Percentiles rank a stretch among this genome's conserved stretches.
phyloP scores from a whole-genome alignment of 2,797 vertebrate species.

The Macroramphosus scolopax region DNA sequence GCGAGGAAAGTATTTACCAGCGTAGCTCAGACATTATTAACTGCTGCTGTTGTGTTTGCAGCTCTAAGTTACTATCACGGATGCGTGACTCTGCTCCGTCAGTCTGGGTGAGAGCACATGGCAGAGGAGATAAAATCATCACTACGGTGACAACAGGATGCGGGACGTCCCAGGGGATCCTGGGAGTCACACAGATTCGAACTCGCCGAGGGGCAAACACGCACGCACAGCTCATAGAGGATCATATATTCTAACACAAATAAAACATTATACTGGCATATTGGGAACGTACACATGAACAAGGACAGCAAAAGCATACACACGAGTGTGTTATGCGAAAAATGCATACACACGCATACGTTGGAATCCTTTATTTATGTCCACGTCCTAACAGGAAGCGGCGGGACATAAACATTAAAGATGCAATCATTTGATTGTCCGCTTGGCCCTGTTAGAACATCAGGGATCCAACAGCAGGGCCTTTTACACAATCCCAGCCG shows the following conservation, averaged over 20 bases:
- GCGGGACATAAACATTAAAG: conserved; percentile 69
- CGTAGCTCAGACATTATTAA: conserved; percentile 31
- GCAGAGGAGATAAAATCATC: conserved; percentile 73
- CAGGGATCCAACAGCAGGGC: conserved; percentile 28
- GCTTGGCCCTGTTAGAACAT: conserved; percentile 44
- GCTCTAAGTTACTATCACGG: conserved; percentile 46
- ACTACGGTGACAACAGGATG: conserved; percentile 77
- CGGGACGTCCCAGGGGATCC: conserved; percentile 53
- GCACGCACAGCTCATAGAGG: conserved; percentile 15
- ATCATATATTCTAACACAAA: conserved; percentile 24
- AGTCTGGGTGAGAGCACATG: conserved; percentile 62
- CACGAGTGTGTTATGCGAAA: not conserved
- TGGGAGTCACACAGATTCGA: conserved; percentile 67
- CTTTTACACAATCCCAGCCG: too few relatives aligned
- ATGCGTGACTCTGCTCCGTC: conserved; percentile 54
- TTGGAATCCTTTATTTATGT: conserved; percentile 68
- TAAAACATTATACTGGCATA: too few relatives aligned
- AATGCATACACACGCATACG: conserved; percentile 26
- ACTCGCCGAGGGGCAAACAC: conserved; percentile 38
- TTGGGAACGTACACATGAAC: not conserved
- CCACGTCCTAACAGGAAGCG: conserved; percentile 69
- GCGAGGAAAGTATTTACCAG: conserved; percentile 18
- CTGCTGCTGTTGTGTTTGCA: conserved; percentile 44
- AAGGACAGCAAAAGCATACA: conserved; percentile 8
- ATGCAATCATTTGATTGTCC: conserved; percentile 56